These are phyloP conservation scores for Allygus modestus DNA, from an alignment of 2,888 invertebrate species.

Conservation along the genomic window DNA sequence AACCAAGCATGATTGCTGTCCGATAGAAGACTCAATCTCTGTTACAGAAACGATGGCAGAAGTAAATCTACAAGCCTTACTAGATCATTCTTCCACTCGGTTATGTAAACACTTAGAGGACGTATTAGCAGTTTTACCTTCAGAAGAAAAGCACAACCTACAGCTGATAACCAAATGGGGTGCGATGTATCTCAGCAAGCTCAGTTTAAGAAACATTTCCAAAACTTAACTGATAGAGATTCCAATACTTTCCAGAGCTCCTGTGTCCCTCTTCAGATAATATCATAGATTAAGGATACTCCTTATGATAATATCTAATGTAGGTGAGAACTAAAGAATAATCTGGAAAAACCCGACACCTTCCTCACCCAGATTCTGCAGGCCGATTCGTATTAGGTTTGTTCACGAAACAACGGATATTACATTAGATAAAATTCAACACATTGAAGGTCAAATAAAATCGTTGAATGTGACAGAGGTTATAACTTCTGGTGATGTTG, in stretches of 20 bases:
- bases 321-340: neutral
- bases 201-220: neutral
- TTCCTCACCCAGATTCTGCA: neutral
- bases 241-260: neutral
- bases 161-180: neutral
- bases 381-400: neutral
- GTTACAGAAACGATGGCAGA: slow-evolving; percentile 1
- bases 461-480: too few relatives aligned
- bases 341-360: neutral
- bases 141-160: slow-evolving; percentile 20
- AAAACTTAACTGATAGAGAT: neutral
- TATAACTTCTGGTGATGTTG: too few relatives aligned
- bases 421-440: neutral
- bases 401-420: neutral
- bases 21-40: neutral
- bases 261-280: neutral
- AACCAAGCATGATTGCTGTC: neutral
- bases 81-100: slow-evolving; percentile 1
- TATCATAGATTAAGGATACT: too few relatives aligned
- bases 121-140: neutral
- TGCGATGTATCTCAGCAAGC: slow-evolving; percentile 7
- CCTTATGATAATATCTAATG: neutral
- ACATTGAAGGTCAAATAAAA: neutral
- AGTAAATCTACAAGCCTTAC: slow-evolving; percentile 23
- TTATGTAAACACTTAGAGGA: slow-evolving; percentile 12